Evolutionary conservation across 1,140 invertebrate species (phyloP), one percentile per base, ranked within the genome.

Genomic region (Panagrolaimus sp.): DNA sequence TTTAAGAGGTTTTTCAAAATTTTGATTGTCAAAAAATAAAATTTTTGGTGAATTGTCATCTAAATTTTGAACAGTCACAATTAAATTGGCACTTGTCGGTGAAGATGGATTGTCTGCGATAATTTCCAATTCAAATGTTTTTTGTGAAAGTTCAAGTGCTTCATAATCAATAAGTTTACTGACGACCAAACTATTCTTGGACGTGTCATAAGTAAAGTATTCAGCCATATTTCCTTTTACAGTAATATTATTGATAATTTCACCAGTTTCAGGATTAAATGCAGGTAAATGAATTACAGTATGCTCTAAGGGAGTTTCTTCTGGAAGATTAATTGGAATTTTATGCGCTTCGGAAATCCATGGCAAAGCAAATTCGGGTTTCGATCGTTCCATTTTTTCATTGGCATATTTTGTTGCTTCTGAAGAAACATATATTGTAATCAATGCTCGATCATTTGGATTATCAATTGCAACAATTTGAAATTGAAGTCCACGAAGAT

Each of bases 21-120:
- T 38, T 5, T 38, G 44, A 9, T 20, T 45, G 14, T 53, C 53
- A 5, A 71, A 13, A 13, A 63, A 9, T 38, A 65, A 38, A 16
- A 71, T 25, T 63, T n/a, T 57, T 13, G 70, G 70, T 5, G 70
- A 20, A 31, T 62, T 64, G 68, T 71, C 70, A 53, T 71, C 70
- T 9, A 71, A 20, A 38, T 71, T 51, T 31, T 73, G 38, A 43
- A 71, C 47, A 42, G 45, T 43, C 27, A 71, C 31, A 7, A 73
- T n/a, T 20, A 71, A 25, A 14, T 65, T 63, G 0, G 70, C 70
- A 27, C 20, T 63, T 13, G 64, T 27, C 42, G 38, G 13, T 67
- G 70, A 31, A 8, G 27, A 20, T 1, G 9, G 20, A 5, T 14
- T 14, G 16, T 47, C 23, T 9, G 62, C 67, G 25, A 23, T 27